Evolutionary conservation across 2,113 vertebrate genomes (phyloP).

Genomic region (Halcyon senegalensis): DNA sequence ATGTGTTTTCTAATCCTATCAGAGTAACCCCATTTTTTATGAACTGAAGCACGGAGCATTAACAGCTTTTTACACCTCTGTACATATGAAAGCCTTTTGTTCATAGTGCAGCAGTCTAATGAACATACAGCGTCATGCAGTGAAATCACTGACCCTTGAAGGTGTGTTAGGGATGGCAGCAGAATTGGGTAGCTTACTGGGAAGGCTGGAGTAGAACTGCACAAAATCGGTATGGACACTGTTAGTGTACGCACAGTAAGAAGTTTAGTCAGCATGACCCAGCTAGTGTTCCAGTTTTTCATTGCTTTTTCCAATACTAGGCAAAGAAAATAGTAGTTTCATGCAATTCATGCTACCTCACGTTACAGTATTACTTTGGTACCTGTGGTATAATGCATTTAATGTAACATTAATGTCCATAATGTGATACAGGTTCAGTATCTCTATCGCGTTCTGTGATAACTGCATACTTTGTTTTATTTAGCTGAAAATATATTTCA

Average conservation of each 20-base stretch:
- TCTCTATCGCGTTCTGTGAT: neutral
- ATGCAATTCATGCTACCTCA: neutral
- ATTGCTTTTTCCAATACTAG: neutral
- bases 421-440: neutral
- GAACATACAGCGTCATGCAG: neutral
- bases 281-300: neutral
- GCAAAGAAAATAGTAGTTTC: neutral
- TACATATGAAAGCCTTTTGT: neutral
- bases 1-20: slow-evolving; percentile 54
- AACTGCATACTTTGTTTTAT: neutral
- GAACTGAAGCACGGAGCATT: neutral
- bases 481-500: neutral
- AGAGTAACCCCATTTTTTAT: slow-evolving; percentile 20
- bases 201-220: neutral
- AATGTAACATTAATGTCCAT: neutral
- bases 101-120: neutral
- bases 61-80: neutral
- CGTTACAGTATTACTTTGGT: neutral
- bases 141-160: slow-evolving; percentile 6
- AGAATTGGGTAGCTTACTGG: neutral
- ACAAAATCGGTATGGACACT: neutral
- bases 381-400: neutral
- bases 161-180: neutral
- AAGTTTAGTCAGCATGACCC: neutral
- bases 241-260: neutral